These are phyloP conservation scores for Drosophila cognata DNA, from an alignment of 2,888 invertebrate species.

Conservation along the genomic window DNA sequence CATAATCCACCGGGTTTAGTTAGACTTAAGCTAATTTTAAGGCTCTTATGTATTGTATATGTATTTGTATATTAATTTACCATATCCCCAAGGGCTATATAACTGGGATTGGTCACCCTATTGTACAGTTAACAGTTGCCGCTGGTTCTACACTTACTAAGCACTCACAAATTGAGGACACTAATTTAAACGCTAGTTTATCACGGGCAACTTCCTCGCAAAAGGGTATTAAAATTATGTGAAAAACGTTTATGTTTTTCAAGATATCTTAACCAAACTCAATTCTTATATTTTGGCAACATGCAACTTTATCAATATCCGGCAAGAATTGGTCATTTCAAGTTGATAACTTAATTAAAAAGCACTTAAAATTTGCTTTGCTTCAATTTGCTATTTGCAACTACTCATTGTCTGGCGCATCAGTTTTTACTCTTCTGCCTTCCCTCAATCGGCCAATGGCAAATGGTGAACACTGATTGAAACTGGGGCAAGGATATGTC, in stretches of 20 bases:
- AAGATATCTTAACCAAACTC: not conserved
- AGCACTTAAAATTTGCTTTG: constrained; percentile 5
- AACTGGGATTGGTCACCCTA: constrained; percentile 26
- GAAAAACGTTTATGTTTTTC: not conserved
- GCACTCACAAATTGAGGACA: constrained; percentile 22
- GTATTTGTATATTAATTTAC: constrained; percentile 3
- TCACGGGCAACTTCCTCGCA: not conserved
- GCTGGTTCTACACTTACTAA: constrained; percentile 17
- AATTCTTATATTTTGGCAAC: not conserved
- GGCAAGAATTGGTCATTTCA: not conserved
- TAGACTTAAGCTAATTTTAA: constrained; percentile 37
- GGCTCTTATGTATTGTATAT: constrained; percentile 3
- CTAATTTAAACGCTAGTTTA: constrained; percentile 2
- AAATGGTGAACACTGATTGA: constrained; percentile 24
- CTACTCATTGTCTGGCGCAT: not conserved
- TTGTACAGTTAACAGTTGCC: constrained; percentile 32
- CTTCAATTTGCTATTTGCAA: constrained; percentile 1
- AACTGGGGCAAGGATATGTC: constrained; percentile 60
- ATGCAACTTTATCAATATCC: not conserved
- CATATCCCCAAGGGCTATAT: constrained; percentile 8
- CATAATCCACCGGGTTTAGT: constrained; percentile 29
- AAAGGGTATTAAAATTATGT: not conserved
- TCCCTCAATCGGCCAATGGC: not conserved
- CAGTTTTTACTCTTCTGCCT: not conserved
- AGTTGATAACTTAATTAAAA: constrained; percentile 6